Evolutionary conservation across 2,797 vertebrate species (phyloP).

Genomic region (Acropternis orthonyx): DNA sequence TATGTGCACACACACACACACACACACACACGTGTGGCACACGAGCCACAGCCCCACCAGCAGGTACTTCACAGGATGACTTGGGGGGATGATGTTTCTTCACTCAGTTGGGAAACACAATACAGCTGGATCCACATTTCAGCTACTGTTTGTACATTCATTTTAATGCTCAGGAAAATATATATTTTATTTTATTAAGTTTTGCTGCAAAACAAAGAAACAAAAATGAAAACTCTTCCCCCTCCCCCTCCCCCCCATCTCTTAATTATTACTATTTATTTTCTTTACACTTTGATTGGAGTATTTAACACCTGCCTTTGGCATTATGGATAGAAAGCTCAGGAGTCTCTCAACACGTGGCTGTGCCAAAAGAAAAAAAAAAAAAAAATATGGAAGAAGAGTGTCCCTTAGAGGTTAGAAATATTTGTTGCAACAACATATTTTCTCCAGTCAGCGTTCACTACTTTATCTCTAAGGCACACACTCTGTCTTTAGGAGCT

Average conservation of each 20-base stretch:
- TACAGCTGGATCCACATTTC: slow-evolving; percentile 1
- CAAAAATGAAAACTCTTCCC: slow-evolving; percentile 40
- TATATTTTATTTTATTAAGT: slow-evolving; percentile 47
- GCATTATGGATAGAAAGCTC: slow-evolving; percentile 55
- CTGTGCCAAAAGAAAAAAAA: slow-evolving; percentile 23
- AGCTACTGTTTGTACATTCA: slow-evolving; percentile 43
- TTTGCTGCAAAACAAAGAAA: slow-evolving; percentile 63
- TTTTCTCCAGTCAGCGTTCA: slow-evolving; percentile 51
- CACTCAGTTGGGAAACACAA: neutral
- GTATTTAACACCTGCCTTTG: slow-evolving; percentile 63
- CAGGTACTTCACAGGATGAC: neutral
- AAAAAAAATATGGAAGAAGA: neutral
- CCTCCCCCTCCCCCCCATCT: neutral
- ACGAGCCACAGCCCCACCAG: neutral
- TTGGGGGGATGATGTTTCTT: neutral
- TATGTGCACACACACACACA: neutral
- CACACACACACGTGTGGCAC: neutral
- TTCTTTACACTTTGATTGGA: slow-evolving; percentile 47
- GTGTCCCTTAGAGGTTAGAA: slow-evolving; percentile 51
- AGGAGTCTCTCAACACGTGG: slow-evolving; percentile 42
- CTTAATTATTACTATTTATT: slow-evolving; percentile 51
- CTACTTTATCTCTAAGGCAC: slow-evolving; percentile 67
- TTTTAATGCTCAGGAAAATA: slow-evolving; percentile 65
- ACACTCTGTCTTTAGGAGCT: neutral
- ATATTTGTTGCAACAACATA: neutral